Evolutionary conservation across 2,888 invertebrate species (phyloP), one percentile per base, ranked within the genome.

Genomic region (Trilocha varians): DNA sequence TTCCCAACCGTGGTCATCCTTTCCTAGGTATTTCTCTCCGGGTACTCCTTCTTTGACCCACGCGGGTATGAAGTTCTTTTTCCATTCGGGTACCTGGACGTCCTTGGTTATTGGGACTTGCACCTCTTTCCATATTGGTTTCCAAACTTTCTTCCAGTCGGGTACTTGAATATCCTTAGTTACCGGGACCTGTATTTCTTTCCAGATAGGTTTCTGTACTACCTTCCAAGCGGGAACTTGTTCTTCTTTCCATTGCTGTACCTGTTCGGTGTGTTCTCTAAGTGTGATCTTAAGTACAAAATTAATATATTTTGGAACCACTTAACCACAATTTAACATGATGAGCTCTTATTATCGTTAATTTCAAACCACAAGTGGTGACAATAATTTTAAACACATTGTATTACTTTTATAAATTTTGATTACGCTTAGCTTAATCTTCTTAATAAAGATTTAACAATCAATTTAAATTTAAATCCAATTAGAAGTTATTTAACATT

Each of bases 211-310:
- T 51, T 91, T 90, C 74, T 91, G 85, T 6, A 90, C 87, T 67
- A 91, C 87, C 65, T 91, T 91, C 90, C 90, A 91, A 1, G 87
- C 89, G 0, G 91, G 93, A 0, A 93, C 89, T 69, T 91, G 88
- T 54, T 91, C 89, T 56, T 91, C 90, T 57, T 91, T 91, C 93
- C 92, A 93, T 43, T 91, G 89, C 34, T 93, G 91, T n/a, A 93
- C 90, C 73, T 94, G 88, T 40, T 91, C 89, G 39, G 93, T 93
- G n/a, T n/a, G n/a, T n/a, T n/a, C n/a, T n/a, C n/a, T n/a, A n/a
- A n/a, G n/a, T n/a, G n/a, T n/a, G n/a, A n/a, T n/a, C n/a, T n/a
- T n/a, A n/a, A n/a, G n/a, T n/a, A n/a, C n/a, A n/a, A n/a, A n/a
- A n/a, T n/a, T n/a, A n/a, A n/a, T n/a, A n/a, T n/a, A n/a, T n/a